These are phyloP conservation scores for Slavum lentiscoides DNA, from an alignment of 2,888 invertebrate species.

Conservation along the genomic window DNA sequence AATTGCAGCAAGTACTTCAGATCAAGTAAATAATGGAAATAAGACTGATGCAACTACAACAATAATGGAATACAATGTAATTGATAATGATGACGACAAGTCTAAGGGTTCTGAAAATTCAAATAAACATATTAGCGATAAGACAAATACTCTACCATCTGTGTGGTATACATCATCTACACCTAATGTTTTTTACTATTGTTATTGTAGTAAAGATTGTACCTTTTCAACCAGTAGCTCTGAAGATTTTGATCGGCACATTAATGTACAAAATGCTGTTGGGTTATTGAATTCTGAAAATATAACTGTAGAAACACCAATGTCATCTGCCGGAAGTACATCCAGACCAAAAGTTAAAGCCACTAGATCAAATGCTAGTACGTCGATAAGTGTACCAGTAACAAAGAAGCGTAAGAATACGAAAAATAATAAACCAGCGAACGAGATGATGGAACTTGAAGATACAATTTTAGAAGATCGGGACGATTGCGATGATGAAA, in stretches of 20 bases:
- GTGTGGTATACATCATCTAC: too few species aligned
- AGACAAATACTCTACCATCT: too few species aligned
- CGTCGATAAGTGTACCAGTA: background rate
- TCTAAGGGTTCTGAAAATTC: too few species aligned
- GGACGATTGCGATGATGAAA: background rate
- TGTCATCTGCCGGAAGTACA: too few species aligned
- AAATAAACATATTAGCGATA: too few species aligned
- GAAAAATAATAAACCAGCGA: background rate
- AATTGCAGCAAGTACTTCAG: background rate
- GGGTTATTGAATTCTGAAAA: background rate
- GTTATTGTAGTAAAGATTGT: background rate
- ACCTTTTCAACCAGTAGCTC: background rate
- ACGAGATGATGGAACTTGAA: slow-evolving; percentile 13
- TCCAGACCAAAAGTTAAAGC: background rate
- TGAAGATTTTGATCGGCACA: background rate
- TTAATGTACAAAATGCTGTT: background rate
- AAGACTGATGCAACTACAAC: too few species aligned
- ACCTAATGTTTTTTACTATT: too few species aligned
- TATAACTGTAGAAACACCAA: background rate
- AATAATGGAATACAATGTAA: too few species aligned
- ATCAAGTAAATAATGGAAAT: background rate
- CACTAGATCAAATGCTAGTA: background rate
- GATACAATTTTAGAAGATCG: slow-evolving; percentile 25
- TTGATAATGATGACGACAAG: too few species aligned
- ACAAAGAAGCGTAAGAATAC: background rate